These are phyloP conservation scores for Anser cygnoides DNA, from an alignment of 2,113 vertebrate species.

Conservation along the genomic window DNA sequence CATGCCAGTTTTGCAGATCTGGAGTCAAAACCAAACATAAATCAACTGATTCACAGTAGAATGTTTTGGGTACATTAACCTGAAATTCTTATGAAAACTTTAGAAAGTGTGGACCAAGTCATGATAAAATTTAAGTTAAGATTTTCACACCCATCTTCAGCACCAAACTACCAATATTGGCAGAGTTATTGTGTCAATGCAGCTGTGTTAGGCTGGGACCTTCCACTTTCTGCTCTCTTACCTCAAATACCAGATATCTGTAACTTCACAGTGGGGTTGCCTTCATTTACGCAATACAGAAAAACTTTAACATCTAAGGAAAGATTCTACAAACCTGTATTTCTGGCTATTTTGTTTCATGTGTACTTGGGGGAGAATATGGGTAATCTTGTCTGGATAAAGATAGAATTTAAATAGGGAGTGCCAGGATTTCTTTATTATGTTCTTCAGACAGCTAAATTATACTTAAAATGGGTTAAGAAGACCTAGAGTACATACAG, in stretches of 20 bases:
- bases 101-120: background rate
- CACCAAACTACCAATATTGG: background rate
- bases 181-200: background rate
- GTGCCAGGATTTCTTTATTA: constrained; percentile 15
- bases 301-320: background rate
- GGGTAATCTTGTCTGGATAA: background rate
- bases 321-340: background rate
- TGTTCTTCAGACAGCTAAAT: constrained; percentile 26
- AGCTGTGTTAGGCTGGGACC: background rate
- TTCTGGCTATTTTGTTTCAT: background rate
- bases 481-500: constrained; percentile 2
- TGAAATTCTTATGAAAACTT: background rate
- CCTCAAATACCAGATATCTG: background rate
- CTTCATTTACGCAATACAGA: background rate
- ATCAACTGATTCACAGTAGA: constrained; percentile 33
- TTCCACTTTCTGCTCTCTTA: background rate
- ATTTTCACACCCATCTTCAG: background rate
- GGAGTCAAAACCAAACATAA: constrained; percentile 17
- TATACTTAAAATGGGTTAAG: background rate
- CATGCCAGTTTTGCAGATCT: constrained; percentile 12
- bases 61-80: background rate
- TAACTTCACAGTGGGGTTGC: background rate
- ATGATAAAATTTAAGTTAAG: background rate
- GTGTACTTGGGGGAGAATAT: background rate
- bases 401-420: background rate